Evolutionary conservation across 2,797 vertebrate species (phyloP).

Genomic region (Calcarius lapponicus): DNA sequence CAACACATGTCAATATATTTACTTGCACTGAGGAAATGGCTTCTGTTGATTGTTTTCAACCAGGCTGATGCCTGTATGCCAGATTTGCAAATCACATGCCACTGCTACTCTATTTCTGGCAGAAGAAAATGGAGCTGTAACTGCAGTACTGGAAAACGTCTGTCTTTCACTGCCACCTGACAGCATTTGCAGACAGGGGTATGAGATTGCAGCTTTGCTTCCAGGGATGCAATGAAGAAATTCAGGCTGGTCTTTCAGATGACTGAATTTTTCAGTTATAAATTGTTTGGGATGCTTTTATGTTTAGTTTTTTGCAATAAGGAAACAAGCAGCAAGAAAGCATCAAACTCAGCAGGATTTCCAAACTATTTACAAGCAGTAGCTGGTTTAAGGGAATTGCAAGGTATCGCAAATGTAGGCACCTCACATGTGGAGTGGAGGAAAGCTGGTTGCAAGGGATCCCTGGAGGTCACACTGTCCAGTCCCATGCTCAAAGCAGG

Average conservation of each 20-base stretch:
- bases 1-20: constrained; percentile 63
- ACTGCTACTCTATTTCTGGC: background rate
- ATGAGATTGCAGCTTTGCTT: background rate
- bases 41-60: constrained; percentile 52
- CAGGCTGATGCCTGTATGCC: background rate
- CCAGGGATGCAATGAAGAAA: background rate
- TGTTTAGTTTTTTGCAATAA: background rate
- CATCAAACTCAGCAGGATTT: background rate
- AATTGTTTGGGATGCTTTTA: background rate
- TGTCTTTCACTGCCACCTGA: constrained; percentile 14
- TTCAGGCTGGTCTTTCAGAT: background rate
- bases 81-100: constrained; percentile 47
- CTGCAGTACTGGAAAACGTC: background rate
- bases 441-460: background rate
- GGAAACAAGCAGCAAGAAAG: background rate
- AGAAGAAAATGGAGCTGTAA: constrained; percentile 7
- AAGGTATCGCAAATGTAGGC: background rate
- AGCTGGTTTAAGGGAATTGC: background rate
- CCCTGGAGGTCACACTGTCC: background rate
- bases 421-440: background rate
- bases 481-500: background rate
- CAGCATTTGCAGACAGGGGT: background rate
- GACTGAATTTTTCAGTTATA: background rate
- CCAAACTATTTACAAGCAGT: background rate
- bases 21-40: constrained; percentile 29